Evolutionary conservation across 2,888 invertebrate genomes (phyloP).

Genomic region (Calameuta filiformis): DNA sequence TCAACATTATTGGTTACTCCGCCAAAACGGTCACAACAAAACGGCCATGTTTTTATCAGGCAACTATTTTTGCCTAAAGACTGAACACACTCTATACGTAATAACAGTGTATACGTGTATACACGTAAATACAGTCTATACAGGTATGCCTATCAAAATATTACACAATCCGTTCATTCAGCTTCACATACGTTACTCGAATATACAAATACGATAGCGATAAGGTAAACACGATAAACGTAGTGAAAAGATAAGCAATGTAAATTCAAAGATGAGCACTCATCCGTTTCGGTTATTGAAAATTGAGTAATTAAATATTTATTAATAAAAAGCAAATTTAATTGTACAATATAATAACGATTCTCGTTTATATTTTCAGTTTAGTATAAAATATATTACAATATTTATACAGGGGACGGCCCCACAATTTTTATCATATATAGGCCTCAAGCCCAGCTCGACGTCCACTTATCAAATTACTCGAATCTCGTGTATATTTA

Average conservation of each 20-base stretch:
- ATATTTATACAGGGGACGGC: conserved; percentile 30
- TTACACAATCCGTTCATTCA: too few species aligned
- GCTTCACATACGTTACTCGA: neutral
- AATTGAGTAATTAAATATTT: conserved; percentile 40
- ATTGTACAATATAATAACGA: conserved; percentile 47
- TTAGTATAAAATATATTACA: conserved; percentile 29
- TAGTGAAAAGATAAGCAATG: neutral
- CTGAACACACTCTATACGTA: neutral
- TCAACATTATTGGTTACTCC: neutral
- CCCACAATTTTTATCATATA: conserved; percentile 35
- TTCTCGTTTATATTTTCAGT: conserved; percentile 43
- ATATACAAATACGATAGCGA: neutral
- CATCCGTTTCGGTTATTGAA: neutral
- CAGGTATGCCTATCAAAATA: too few species aligned
- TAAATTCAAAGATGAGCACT: neutral
- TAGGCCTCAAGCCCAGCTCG: conserved; percentile 53
- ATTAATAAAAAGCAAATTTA: conserved; percentile 47
- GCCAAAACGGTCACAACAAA: neutral
- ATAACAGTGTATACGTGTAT: too few species aligned
- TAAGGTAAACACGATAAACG: neutral
- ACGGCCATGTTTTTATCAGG: conserved; percentile 7
- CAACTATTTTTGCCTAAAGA: neutral
- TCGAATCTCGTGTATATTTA: neutral
- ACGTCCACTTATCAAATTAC: conserved; percentile 34
- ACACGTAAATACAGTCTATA: too few species aligned